Evolutionary conservation across 37 sponge, comb jelly and placozoan genomes (phyloP), one percentile per base, ranked within the genome.

Genomic region (Crambe crambe): DNA sequence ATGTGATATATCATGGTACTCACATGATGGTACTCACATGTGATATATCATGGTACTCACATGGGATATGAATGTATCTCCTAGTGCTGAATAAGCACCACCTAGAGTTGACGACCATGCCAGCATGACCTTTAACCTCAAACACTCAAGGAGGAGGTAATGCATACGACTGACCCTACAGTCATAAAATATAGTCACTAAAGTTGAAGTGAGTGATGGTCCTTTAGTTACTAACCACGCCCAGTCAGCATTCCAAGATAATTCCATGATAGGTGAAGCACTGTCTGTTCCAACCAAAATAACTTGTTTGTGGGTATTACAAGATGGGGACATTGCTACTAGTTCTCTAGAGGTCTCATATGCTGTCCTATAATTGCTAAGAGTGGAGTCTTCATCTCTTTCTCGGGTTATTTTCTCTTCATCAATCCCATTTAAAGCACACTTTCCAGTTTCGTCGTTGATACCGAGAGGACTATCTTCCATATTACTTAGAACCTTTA

Each of bases 81-180:
- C 94, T 35, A 93, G 87, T 22, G 90, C 39, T 2, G 94, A 93
- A 67, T 93, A 78, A 2, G 94, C 94, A 56, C 94, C 94, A 23
- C 94, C 94, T 44, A 93, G 79, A 25, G 94, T 93, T 26, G 92
- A 89, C 42, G 66, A 82, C 90, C 94, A 93, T 26, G 94, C 94
- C 77, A 89, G 63, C 42, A 71, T 43, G n/a, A 43, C 57, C 69
- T 74, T 36, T 27, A 90, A 8, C 22, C 73, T 75, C 29, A 56
- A 30, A 20, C 44, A 68, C 32, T 65, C 66, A 26, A 65, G 32
- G 32, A 65, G 32, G 32, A 65, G 31, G 2, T 17, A 5, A 30
- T 65, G 35, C 15, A 65, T 31, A 2, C 66, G 2, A 31, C 34
- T 30, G 17, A 34, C 30, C 66, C 66, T 65, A 47, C 51, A 47